Evolutionary conservation across 1,140 invertebrate genomes (phyloP).

Genomic region (Aphidius gifuensis): DNA sequence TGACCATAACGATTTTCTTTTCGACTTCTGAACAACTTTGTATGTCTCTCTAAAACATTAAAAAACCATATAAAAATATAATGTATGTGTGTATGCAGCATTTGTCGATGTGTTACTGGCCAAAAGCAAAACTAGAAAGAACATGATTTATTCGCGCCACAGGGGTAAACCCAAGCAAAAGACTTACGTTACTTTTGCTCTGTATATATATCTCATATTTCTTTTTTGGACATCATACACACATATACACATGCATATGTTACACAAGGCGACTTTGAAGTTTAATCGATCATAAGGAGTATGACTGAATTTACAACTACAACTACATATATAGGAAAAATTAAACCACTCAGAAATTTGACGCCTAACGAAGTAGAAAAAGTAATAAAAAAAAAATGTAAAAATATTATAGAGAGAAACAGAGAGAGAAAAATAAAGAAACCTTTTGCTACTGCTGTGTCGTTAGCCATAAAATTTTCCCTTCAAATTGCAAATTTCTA

Average conservation of each 20-base stretch:
- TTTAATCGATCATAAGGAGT: slow-evolving; percentile 41
- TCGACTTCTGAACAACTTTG: neutral
- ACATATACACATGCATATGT: neutral
- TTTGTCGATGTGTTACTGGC: slow-evolving; percentile 8
- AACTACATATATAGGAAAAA: neutral
- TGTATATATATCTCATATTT: slow-evolving; percentile 20
- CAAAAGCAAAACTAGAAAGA: slow-evolving; percentile 9
- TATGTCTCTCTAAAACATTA: neutral
- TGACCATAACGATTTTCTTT: no score
- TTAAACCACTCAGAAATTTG: slow-evolving; percentile 16
- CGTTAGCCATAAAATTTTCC: no score
- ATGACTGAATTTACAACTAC: slow-evolving; percentile 31
- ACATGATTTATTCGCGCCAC: slow-evolving; percentile 37
- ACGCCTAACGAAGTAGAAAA: slow-evolving; percentile 12
- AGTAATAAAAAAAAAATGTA: slow-evolving; percentile 12
- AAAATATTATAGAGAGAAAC: neutral
- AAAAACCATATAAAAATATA: neutral
- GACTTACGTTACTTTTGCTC: neutral
- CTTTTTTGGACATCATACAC: neutral
- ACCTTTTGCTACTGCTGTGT: no score
- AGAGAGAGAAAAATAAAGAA: no score
- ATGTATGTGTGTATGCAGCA: neutral
- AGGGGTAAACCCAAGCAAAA: slow-evolving; percentile 23
- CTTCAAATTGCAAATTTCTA: no score
- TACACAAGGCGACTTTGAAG: slow-evolving; percentile 34